Percentiles rank a stretch among this genome's conserved stretches.
These are phyloP conservation scores for Melanocharis versteri DNA, from an alignment of 2,113 vertebrate genomes.

Conservation along the genomic window DNA sequence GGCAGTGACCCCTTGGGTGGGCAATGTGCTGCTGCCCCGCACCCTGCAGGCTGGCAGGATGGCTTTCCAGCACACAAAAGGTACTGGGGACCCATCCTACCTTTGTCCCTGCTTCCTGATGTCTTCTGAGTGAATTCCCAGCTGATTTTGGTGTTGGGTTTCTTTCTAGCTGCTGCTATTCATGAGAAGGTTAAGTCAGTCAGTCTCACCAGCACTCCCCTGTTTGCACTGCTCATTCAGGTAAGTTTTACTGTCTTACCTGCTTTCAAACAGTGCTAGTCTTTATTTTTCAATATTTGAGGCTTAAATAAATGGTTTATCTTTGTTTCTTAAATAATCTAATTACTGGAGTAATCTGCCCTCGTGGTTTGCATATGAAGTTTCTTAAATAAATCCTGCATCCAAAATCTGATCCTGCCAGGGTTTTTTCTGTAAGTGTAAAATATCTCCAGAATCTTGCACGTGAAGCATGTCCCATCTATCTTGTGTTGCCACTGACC, in stretches of 20 bases:
- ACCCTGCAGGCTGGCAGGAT: background rate
- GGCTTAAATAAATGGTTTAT: background rate
- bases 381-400: background rate
- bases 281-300: background rate
- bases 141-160: background rate
- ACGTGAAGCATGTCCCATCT: background rate
- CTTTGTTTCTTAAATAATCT: background rate
- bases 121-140: background rate
- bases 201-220: constrained; percentile 68
- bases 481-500: background rate
- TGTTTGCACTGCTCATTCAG: constrained; percentile 82
- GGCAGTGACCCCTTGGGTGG: constrained; percentile 84
- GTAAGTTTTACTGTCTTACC: background rate
- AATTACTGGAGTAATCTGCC: background rate
- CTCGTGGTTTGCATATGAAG: background rate
- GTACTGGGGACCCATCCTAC: constrained; percentile 6
- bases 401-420: background rate
- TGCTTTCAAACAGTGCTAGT: background rate
- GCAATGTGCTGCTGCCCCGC: constrained; percentile 70
- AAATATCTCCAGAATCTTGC: background rate
- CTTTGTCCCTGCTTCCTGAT: background rate
- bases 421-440: background rate
- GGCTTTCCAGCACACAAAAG: constrained; percentile 32
- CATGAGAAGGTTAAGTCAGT: constrained; percentile 31
- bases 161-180: constrained; percentile 68